Evolutionary conservation across 2,113 vertebrate species (phyloP), one percentile per base, ranked within the genome.

Genomic region (Glaucidium brasilianum): DNA sequence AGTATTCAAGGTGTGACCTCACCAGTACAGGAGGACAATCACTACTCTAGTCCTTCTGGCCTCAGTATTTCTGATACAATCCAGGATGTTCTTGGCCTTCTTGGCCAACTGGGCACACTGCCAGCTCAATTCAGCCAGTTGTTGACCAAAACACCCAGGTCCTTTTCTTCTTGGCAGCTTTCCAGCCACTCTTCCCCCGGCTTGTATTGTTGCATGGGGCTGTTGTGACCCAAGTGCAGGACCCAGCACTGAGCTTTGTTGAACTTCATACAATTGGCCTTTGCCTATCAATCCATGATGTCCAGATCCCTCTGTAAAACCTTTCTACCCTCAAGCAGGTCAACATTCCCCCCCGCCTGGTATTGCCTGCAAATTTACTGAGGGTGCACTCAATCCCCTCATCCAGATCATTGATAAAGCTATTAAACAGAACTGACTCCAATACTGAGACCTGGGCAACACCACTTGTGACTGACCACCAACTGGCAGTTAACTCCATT

Each of bases 271-370:
- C 16, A 26, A 4, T 8, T 16, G 23, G 14, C 14, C 30, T 66
- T 2, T 1, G 22, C 11, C 39, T 25, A 43, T 13, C 4, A 4
- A 43, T n/a, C 22, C 14, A n/a, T 8, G 8, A 8, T 64, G 23
- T 43, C 37, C 32, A 55, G 15, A 23, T 9, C 8, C 11, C 19
- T 80, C 62, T 45, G 50, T 2, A 66, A 6, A 23, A 5, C 15
- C 37, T 45, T 18, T 7, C 18, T 59, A 12, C 25, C 20, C 18
- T 47, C 34, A 8, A 60, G 26, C 5, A 60, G 25, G 15, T 32
- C 8, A 43, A 34, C 37, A 34, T 2, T 56, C 5, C 2, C 5
- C 34, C 20, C 32, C 49, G 1, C 5, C 19, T 45, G 6, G 2
- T 55, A 32, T 14, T 3, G 0, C n/a, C 49, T 66, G 11, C 26